These are phyloP conservation scores for Piprites chloris DNA, from an alignment of 2,113 vertebrate genomes.

Conservation along the genomic window DNA sequence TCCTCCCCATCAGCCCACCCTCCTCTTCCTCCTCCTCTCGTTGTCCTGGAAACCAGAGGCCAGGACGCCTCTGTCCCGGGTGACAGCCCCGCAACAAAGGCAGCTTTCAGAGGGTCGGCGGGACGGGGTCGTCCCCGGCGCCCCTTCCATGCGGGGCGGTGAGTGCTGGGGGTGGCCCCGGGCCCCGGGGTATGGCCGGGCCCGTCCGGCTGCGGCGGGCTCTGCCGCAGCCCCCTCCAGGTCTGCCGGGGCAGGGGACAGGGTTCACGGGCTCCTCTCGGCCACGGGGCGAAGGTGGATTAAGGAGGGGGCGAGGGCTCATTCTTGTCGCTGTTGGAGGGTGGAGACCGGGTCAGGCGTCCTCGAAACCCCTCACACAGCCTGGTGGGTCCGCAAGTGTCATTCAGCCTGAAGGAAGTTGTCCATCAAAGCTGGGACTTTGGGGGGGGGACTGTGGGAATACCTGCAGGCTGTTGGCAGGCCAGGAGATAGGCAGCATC, in stretches of 20 bases:
- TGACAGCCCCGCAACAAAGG: conserved; percentile 57
- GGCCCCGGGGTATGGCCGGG: background rate
- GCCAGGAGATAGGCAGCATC: rapidly evolving
- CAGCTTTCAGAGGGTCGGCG: conserved; percentile 10
- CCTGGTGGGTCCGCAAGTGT: conserved; percentile 42
- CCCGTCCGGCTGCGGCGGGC: background rate
- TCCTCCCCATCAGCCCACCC: background rate
- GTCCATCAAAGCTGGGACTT: conserved; percentile 44
- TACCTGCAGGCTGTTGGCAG: background rate
- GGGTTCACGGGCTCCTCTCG: conserved; percentile 32
- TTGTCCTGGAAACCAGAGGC: conserved; percentile 56
- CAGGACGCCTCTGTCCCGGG: conserved; percentile 1
- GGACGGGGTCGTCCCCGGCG: background rate
- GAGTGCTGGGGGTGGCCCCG: conserved; percentile 28
- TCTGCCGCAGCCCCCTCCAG: background rate
- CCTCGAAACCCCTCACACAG: background rate
- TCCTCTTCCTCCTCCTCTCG: background rate
- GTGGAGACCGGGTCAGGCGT: background rate
- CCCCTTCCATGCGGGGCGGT: background rate
- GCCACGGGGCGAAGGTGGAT: background rate
- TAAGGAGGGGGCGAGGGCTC: conserved; percentile 21
- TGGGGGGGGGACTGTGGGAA: background rate
- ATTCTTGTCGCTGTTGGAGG: conserved; percentile 8
- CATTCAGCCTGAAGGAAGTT: conserved; percentile 56
- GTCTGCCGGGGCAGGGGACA: conserved; percentile 26